These are phyloP conservation scores for Vanessa atalanta DNA, from an alignment of 1,140 invertebrate genomes.

Conservation along the genomic window DNA sequence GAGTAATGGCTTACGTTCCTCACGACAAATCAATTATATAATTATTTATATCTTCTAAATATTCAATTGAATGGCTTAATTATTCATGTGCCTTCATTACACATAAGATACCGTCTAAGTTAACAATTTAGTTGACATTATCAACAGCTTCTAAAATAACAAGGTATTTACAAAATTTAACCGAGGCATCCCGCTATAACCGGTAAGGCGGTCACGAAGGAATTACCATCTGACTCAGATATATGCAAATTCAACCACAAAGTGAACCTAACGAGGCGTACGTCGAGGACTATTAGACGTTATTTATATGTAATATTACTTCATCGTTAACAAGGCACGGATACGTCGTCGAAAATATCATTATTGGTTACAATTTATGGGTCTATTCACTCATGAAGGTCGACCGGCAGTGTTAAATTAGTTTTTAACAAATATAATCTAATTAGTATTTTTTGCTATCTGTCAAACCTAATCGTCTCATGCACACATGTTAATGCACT, in stretches of 20 bases:
- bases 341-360: background rate
- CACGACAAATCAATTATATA: too few species aligned
- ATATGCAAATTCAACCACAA: constrained; percentile 12
- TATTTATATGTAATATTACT: constrained; percentile 1
- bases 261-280: constrained; percentile 10
- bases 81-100: too few species aligned
- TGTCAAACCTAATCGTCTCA: too few species aligned
- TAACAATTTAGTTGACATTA: constrained; percentile 2
- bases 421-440: too few species aligned
- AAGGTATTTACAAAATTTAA: constrained; percentile 25
- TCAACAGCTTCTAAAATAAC: background rate
- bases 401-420: too few species aligned
- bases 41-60: too few species aligned
- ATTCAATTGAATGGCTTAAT: too few species aligned
- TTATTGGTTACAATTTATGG: background rate
- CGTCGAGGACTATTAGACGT: constrained; percentile 6
- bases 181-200: constrained; percentile 13
- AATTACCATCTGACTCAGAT: constrained; percentile 25
- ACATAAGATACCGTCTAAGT: background rate
- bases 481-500: too few species aligned
- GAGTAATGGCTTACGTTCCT: too few species aligned
- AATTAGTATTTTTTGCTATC: too few species aligned
- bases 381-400: too few species aligned
- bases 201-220: constrained; percentile 19
- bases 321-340: background rate